phyloP scores from a whole-genome alignment of 2,797 vertebrate genomes.

The Eulemur rubriventer region DNA sequence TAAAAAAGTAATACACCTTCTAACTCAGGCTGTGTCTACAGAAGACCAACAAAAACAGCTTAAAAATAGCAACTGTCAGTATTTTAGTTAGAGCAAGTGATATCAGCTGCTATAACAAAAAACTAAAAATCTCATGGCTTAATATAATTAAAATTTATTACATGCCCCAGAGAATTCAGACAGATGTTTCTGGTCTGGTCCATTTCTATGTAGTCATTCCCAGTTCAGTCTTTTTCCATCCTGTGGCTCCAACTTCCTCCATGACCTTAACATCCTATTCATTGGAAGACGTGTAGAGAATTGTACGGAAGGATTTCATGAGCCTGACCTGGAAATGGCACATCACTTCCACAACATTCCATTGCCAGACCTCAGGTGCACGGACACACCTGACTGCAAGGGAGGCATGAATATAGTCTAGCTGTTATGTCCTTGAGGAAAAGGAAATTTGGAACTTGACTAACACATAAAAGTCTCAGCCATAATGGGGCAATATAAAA shows the following conservation, averaged over 20 bases:
- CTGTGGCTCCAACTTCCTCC: neutral
- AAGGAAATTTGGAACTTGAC: neutral
- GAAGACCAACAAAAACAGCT: neutral
- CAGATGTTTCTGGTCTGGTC: neutral
- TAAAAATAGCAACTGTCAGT: neutral
- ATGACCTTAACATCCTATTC: neutral
- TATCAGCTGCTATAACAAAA: neutral
- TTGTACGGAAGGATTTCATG: neutral
- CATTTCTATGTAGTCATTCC: neutral
- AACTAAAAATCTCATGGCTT: neutral
- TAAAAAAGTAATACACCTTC: neutral
- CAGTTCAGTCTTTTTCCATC: neutral
- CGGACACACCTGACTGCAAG: neutral
- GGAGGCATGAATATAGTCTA: neutral
- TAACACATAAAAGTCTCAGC: neutral
- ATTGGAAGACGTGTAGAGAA: neutral
- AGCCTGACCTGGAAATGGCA: neutral
- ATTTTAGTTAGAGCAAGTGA: neutral
- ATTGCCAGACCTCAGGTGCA: neutral
- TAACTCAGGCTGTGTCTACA: neutral
- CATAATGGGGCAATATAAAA: neutral
- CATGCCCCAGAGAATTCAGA: neutral
- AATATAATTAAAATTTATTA: conserved; percentile 19
- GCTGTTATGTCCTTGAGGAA: neutral
- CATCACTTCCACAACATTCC: neutral